Conservation (phyloP, 2,888 invertebrate species). For the Monopis laevigella region DNA sequence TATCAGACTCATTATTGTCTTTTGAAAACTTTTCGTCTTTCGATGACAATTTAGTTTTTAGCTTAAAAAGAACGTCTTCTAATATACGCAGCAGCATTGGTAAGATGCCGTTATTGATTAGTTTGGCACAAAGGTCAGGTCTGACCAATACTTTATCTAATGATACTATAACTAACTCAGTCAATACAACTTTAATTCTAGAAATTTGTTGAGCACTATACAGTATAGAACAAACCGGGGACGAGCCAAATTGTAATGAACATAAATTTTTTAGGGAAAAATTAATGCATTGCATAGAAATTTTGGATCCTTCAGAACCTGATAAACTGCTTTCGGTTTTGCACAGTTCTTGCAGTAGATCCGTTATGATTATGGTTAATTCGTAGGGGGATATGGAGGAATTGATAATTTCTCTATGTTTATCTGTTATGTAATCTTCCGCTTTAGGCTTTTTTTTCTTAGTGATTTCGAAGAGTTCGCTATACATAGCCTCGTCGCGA, state of each 20-base stretch:
- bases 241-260: conserved; percentile 66
- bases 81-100: conserved; percentile 69
- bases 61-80: conserved; percentile 61
- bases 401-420: conserved; percentile 58
- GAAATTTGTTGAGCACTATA: conserved; percentile 45
- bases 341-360: conserved; percentile 62
- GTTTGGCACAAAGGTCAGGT: conserved; percentile 61
- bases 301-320: conserved; percentile 61
- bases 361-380: conserved; percentile 65
- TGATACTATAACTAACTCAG: conserved; percentile 65
- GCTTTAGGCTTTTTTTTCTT: conserved; percentile 51
- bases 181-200: conserved; percentile 62
- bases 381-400: conserved; percentile 63
- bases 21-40: conserved; percentile 29
- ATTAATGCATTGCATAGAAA: conserved; percentile 68
- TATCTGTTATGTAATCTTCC: conserved; percentile 62
- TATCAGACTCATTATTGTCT: conserved; percentile 47
- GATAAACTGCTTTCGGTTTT: conserved; percentile 59
- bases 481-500: conserved; percentile 37
- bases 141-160: conserved; percentile 63
- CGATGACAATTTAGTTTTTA: conserved; percentile 21
- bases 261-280: conserved; percentile 70
- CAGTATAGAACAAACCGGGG: conserved; percentile 32
- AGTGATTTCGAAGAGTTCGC: conserved; percentile 27
- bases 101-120: conserved; percentile 69